phyloP scores from a whole-genome alignment of 2,113 vertebrate genomes.

The Anolis carolinensis region DNA sequence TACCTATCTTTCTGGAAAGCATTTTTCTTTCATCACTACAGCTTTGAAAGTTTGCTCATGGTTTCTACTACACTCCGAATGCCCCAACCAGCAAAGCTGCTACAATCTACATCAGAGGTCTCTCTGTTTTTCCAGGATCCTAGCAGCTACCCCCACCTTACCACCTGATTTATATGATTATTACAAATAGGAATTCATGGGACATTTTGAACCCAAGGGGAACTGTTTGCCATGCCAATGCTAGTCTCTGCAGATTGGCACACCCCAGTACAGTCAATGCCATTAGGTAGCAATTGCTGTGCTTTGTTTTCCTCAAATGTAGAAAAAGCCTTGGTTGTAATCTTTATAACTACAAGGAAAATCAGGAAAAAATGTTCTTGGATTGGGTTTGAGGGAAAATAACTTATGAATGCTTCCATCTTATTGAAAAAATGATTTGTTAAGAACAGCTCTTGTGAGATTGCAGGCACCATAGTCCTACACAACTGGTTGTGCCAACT shows the following conservation, averaged over 20 bases:
- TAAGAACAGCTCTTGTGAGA: not conserved
- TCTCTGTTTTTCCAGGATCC: not conserved
- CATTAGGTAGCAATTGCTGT: not conserved
- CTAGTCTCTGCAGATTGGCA: not conserved
- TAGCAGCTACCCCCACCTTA: not conserved
- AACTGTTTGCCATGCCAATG: not conserved
- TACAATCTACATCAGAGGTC: too few relatives aligned
- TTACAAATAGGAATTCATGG: not conserved
- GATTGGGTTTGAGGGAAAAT: not conserved
- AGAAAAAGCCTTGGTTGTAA: not conserved
- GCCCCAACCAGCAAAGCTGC: not conserved
- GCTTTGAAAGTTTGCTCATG: too few relatives aligned
- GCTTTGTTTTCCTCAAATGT: not conserved
- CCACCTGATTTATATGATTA: not conserved
- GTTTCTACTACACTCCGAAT: too few relatives aligned
- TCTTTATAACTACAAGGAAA: conserved; percentile 1
- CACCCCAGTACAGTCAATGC: not conserved
- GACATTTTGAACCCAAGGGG: not conserved
- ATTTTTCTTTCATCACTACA: not conserved
- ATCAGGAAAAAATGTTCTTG: not conserved
- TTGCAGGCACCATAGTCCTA: too few relatives aligned
- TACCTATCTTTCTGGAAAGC: too few relatives aligned
- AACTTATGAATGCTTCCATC: not conserved
- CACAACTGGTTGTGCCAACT: too few relatives aligned
- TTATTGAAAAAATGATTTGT: not conserved